These are phyloP conservation scores for Drosophila limbata DNA, from an alignment of 2,888 invertebrate genomes.

Conservation along the genomic window DNA sequence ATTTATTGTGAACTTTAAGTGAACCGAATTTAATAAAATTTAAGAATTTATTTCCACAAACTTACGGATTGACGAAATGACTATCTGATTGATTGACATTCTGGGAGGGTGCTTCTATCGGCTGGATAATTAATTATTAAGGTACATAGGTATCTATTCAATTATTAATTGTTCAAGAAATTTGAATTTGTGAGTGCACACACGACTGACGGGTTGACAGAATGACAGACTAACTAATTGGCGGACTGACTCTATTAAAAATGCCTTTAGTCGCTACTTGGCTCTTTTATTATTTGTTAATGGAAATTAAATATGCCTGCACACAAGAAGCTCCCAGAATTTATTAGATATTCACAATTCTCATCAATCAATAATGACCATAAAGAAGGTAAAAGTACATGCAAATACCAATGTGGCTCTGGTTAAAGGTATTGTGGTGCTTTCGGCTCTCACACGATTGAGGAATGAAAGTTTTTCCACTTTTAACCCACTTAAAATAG, in stretches of 20 bases:
- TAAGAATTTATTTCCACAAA: no score
- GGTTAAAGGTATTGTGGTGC: not conserved
- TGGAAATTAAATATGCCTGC: constrained; percentile 47
- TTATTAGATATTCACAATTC: constrained; percentile 35
- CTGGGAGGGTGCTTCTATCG: not conserved
- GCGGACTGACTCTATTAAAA: not conserved
- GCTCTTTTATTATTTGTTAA: constrained; percentile 13
- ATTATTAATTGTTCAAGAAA: not conserved
- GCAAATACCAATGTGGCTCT: constrained; percentile 31
- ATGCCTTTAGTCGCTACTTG: not conserved
- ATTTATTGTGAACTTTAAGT: not conserved
- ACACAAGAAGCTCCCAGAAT: constrained; percentile 13
- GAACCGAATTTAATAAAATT: no score
- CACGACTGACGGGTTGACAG: not conserved
- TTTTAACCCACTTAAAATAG: constrained; percentile 81
- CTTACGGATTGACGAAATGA: not conserved
- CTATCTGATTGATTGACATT: not conserved
- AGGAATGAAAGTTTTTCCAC: constrained; percentile 65
- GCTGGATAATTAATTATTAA: not conserved
- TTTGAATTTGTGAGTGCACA: not conserved
- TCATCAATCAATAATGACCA: constrained; percentile 64
- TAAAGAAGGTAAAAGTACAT: constrained; percentile 5
- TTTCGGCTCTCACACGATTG: not conserved
- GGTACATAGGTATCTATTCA: not conserved
- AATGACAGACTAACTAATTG: not conserved